phyloP scores from a whole-genome alignment of 2,888 invertebrate genomes.

The Lasioglossum vierecki region DNA sequence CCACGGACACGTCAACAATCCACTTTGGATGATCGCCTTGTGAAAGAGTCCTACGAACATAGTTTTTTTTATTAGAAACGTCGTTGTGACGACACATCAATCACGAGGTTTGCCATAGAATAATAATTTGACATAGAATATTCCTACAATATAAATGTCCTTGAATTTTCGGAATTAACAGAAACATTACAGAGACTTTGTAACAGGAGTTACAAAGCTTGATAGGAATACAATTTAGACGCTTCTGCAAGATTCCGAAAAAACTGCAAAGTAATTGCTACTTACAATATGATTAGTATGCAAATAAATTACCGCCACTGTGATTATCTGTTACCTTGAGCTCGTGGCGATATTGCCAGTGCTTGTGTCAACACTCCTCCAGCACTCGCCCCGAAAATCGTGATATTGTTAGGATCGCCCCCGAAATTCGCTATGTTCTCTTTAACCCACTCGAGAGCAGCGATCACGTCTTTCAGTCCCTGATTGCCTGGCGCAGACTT shows the following conservation, averaged over 20 bases:
- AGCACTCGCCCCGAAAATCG: conserved; percentile 75
- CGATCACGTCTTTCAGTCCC: conserved; percentile 76
- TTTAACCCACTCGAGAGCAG: conserved; percentile 75
- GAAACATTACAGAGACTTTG: no score
- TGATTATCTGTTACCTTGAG: conserved; percentile 68
- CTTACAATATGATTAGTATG: not conserved
- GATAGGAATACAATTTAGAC: no score
- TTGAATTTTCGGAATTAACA: no score
- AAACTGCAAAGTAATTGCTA: not conserved
- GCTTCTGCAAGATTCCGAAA: no score
- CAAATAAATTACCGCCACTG: not conserved
- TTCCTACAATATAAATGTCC: no score
- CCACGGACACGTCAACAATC: conserved; percentile 64
- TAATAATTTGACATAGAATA: no score
- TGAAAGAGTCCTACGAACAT: conserved; percentile 73
- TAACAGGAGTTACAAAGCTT: no score
- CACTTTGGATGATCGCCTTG: conserved; percentile 77
- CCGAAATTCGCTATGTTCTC: conserved; percentile 76
- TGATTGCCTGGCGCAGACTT: conserved; percentile 76
- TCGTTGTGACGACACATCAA: no score
- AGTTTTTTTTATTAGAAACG: not conserved
- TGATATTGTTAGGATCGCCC: conserved; percentile 76
- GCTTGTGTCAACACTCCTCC: conserved; percentile 67
- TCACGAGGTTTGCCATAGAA: no score
- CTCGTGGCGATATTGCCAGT: conserved; percentile 69